Conservation (phyloP, 2,888 invertebrate species). For the Vannuccia rotundouncinata region DNA sequence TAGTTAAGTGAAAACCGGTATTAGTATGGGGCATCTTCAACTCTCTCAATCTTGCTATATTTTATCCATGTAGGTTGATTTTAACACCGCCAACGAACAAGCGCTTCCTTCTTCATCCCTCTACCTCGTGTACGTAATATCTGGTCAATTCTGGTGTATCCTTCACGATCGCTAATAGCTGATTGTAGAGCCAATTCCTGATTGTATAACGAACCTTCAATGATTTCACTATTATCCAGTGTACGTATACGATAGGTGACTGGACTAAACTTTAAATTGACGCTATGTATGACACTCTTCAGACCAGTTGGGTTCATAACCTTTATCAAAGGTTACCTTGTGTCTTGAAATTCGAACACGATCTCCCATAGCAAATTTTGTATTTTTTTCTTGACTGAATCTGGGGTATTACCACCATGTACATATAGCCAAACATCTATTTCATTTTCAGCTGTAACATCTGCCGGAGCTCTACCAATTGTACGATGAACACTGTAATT, state of each 20-base stretch:
- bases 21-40: not conserved
- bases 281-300: not conserved
- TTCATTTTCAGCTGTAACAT: slow-evolving; percentile 10
- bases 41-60: slow-evolving; percentile 7
- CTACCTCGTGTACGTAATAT: too few relatives aligned
- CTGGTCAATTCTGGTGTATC: too few relatives aligned
- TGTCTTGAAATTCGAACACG: slow-evolving; percentile 2
- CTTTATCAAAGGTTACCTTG: not conserved
- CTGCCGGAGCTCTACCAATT: not conserved
- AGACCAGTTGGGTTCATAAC: not conserved
- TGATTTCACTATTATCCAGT: slow-evolving; percentile 19
- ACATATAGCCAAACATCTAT: slow-evolving; percentile 6
- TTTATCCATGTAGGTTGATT: slow-evolving; percentile 13
- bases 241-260: slow-evolving; percentile 14
- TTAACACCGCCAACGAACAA: too few relatives aligned
- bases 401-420: not conserved
- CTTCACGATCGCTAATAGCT: not conserved
- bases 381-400: not conserved
- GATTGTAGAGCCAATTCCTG: slow-evolving; percentile 3
- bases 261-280: not conserved
- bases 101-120: not conserved
- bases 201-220: not conserved
- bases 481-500: not conserved
- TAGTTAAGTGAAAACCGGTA: not conserved
- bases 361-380: slow-evolving; percentile 4